Conservation (phyloP, 2,888 invertebrate species). For the Drosophila percnosoma region DNA sequence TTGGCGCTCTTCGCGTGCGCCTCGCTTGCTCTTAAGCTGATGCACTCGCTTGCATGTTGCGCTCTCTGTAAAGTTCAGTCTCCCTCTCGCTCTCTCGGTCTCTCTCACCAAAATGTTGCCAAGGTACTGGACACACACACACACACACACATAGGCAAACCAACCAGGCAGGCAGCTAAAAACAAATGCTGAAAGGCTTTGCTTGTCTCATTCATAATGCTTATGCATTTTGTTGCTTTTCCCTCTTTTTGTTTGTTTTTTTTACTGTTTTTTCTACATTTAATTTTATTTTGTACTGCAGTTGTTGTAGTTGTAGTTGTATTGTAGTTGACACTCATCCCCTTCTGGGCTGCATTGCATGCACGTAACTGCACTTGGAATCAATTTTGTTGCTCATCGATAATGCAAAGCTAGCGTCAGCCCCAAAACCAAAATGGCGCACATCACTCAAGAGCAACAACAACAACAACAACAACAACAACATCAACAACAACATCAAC, state of each 20-base stretch:
- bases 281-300: background rate
- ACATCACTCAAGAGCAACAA: conserved; percentile 54
- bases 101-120: conserved; percentile 56
- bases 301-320: background rate
- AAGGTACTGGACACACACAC: conserved; percentile 17
- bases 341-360: conserved; percentile 41
- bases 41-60: conserved; percentile 56
- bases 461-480: conserved; percentile 28
- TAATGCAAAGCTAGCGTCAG: conserved; percentile 65
- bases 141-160: background rate
- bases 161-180: background rate
- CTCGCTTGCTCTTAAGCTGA: conserved; percentile 43
- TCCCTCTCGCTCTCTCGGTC: background rate
- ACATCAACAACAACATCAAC: conserved; percentile 11
- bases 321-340: background rate
- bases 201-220: conserved; percentile 62
- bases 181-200: conserved; percentile 45
- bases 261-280: background rate
- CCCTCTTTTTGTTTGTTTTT: background rate
- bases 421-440: conserved; percentile 71
- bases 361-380: conserved; percentile 76
- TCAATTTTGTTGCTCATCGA: conserved; percentile 76
- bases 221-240: conserved; percentile 37
- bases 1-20: conserved; percentile 20
- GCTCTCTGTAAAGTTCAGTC: conserved; percentile 17